A percentile compares a stretch with the other conserved stretches of the same genome.
phyloP scores from a whole-genome alignment of 2,113 vertebrate genomes.

The Hiodon alosoides region DNA sequence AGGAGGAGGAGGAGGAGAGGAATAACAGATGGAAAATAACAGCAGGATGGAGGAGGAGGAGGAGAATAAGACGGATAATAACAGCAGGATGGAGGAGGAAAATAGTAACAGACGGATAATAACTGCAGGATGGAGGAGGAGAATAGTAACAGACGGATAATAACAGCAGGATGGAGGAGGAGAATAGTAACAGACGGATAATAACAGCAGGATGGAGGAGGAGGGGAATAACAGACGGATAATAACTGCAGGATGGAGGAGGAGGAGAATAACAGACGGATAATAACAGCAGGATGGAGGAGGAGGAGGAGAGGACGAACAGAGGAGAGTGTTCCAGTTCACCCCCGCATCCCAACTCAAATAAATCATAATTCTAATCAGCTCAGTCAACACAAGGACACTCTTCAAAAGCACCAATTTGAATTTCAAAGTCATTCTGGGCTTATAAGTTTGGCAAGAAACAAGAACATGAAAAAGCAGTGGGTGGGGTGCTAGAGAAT shows the following conservation, averaged over 20 bases:
- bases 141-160: too few relatives aligned
- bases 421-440: background rate
- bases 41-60: background rate
- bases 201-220: background rate
- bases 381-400: background rate
- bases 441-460: background rate
- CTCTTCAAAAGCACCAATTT: constrained; percentile 6
- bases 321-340: background rate
- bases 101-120: too few relatives aligned
- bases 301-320: background rate
- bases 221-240: background rate
- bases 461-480: background rate
- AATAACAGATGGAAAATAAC: background rate
- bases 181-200: too few relatives aligned
- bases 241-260: too few relatives aligned
- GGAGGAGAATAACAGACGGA: too few relatives aligned
- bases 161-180: too few relatives aligned
- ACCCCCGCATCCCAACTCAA: constrained; percentile 3
- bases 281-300: too few relatives aligned
- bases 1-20: background rate
- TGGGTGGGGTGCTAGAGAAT: background rate
- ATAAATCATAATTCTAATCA: constrained; percentile 16
- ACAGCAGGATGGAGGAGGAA: background rate
- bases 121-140: too few relatives aligned
- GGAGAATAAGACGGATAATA: background rate